Evolutionary conservation across 2,797 vertebrate genomes (phyloP).

Genomic region (Macrochelys suwanniensis): DNA sequence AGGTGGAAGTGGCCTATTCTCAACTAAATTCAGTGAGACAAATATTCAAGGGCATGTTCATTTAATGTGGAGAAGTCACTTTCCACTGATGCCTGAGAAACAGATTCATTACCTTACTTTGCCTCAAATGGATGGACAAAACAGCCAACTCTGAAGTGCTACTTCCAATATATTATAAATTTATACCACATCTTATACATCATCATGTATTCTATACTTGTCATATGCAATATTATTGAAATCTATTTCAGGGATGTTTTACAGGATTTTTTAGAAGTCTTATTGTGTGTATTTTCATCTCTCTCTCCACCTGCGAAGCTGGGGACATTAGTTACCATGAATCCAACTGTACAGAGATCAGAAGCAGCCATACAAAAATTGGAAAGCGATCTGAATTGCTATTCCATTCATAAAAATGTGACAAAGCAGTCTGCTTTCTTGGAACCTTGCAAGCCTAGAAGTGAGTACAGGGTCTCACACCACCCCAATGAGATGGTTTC

Average conservation of each 20-base stretch:
- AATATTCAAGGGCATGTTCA: background rate
- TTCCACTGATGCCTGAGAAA: background rate
- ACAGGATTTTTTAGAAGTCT: background rate
- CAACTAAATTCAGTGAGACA: background rate
- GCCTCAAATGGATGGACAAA: background rate
- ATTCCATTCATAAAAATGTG: background rate
- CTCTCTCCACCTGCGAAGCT: background rate
- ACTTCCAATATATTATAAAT: background rate
- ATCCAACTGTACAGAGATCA: background rate
- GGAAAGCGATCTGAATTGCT: background rate
- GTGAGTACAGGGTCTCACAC: background rate
- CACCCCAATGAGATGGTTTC: background rate
- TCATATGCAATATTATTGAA: background rate
- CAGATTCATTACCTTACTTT: background rate
- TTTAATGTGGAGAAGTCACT: background rate
- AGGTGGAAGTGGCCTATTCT: no score
- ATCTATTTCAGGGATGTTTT: background rate
- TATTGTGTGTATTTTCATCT: background rate
- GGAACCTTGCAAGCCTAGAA: background rate
- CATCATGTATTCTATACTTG: background rate
- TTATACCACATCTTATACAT: background rate
- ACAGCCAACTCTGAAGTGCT: background rate
- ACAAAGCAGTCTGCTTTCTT: background rate
- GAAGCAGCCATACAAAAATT: background rate
- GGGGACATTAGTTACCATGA: background rate